These are phyloP conservation scores for Microcebus murinus DNA, from an alignment of 2,113 vertebrate species.

Conservation along the genomic window DNA sequence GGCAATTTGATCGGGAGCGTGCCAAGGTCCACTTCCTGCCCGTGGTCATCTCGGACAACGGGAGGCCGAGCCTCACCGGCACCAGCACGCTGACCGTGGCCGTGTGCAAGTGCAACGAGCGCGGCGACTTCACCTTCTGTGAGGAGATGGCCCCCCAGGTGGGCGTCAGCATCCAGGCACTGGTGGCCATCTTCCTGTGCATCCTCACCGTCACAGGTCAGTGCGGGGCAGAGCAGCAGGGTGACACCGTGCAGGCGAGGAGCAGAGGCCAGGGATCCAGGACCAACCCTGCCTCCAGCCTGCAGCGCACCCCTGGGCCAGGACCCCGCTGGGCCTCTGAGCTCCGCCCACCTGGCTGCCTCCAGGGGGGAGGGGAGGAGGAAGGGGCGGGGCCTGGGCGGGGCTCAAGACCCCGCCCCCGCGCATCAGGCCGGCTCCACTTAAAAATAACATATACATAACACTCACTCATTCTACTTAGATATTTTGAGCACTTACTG, in stretches of 20 bases:
- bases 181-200: conserved; percentile 90
- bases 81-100: conserved; percentile 86
- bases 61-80: conserved; percentile 87
- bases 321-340: too few relatives aligned
- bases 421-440: neutral
- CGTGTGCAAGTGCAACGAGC: conserved; percentile 90
- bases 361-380: rapidly evolving
- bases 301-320: neutral
- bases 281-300: neutral
- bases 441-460: neutral
- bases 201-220: conserved; percentile 94
- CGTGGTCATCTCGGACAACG: conserved; percentile 92
- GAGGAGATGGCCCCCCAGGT: conserved; percentile 81
- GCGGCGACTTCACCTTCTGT: conserved; percentile 87
- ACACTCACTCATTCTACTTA: neutral
- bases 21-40: conserved; percentile 89
- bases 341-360: neutral
- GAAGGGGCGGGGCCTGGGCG: too few relatives aligned
- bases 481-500: neutral
- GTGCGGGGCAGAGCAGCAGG: conserved; percentile 23
- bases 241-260: rapidly evolving
- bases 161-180: conserved; percentile 90
- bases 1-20: conserved; percentile 90
- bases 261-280: neutral
- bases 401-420: neutral